Conservation (phyloP, 2,797 vertebrate genomes). For the Pangasius larnaudii region DNA sequence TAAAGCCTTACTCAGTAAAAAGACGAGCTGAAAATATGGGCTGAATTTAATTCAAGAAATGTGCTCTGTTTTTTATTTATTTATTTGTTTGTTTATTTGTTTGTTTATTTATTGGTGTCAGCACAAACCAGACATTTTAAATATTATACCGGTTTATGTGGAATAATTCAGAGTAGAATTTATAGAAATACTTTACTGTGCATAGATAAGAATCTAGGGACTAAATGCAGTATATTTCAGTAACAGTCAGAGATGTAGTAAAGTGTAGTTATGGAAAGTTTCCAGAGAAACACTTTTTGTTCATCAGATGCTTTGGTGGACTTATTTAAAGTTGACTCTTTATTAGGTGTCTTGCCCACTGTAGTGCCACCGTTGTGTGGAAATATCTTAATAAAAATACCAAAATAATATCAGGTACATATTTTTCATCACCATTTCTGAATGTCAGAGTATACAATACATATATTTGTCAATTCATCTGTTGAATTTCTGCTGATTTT, state of each 20-base stretch:
- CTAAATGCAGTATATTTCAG: background rate
- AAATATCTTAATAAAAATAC: background rate
- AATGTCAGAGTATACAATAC: background rate
- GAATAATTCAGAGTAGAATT: background rate
- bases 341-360: no score
- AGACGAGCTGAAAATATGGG: background rate
- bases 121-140: background rate
- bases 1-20: slow-evolving; percentile 36
- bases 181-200: background rate
- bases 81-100: background rate
- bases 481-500: background rate
- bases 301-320: no score
- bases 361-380: background rate
- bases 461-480: background rate
- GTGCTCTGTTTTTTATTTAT: background rate
- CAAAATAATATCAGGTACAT: background rate
- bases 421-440: background rate
- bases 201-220: background rate
- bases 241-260: background rate
- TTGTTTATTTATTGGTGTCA: background rate
- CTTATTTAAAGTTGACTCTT: no score
- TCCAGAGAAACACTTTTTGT: background rate
- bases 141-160: background rate
- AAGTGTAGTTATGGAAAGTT: background rate
- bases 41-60: slow-evolving; percentile 1